These are phyloP conservation scores for Trypoxylon attenuatum DNA, from an alignment of 2,888 invertebrate species.

Conservation along the genomic window DNA sequence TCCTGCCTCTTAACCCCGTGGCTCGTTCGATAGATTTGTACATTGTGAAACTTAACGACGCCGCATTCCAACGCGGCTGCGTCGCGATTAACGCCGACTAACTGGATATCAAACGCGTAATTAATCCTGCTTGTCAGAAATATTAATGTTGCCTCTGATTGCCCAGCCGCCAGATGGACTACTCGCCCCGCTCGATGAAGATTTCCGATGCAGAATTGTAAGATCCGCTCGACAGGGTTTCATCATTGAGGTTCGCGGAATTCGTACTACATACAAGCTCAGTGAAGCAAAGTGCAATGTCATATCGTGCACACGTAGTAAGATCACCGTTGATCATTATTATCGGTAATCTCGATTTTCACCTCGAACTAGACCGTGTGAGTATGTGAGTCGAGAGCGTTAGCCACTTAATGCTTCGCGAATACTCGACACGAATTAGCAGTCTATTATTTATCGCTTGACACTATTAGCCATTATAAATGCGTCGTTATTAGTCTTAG, in stretches of 20 bases:
- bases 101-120: conserved; percentile 1
- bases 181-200: too few species aligned
- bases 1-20: conserved; percentile 5
- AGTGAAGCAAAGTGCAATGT: too few species aligned
- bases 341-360: conserved; percentile 40
- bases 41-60: background rate
- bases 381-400: conserved; percentile 8
- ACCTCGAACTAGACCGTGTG: conserved; percentile 29
- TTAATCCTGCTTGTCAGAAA: background rate
- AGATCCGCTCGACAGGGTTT: too few species aligned
- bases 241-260: too few species aligned
- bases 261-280: too few species aligned
- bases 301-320: too few species aligned
- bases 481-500: conserved; percentile 17
- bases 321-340: too few species aligned
- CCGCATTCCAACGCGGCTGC: background rate
- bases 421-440: conserved; percentile 43
- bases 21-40: conserved; percentile 2
- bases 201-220: too few species aligned
- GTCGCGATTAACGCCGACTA: background rate
- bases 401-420: conserved; percentile 19
- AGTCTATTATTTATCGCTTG: conserved; percentile 41
- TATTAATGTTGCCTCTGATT: background rate
- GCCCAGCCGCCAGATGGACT: background rate
- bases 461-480: conserved; percentile 32